These are phyloP conservation scores for Pantala flavescens DNA, from an alignment of 1,140 invertebrate genomes.

Conservation along the genomic window DNA sequence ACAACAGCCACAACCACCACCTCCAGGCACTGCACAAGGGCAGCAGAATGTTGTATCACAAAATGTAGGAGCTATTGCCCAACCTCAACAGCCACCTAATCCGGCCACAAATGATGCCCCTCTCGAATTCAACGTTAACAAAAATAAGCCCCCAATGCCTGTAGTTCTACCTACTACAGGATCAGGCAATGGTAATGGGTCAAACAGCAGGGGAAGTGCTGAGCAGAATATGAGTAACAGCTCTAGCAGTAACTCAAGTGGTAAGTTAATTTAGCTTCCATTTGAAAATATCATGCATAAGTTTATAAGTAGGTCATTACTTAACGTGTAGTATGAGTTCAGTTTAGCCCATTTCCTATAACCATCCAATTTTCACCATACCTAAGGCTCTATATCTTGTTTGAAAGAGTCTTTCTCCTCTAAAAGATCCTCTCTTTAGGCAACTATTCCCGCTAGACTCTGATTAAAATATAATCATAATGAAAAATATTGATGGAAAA, in stretches of 20 bases:
- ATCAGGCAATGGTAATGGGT: not conserved
- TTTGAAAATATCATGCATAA: too few relatives aligned
- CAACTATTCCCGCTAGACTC: too few relatives aligned
- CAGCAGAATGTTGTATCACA: not conserved
- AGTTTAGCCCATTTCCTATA: too few relatives aligned
- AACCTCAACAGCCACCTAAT: slow-evolving; percentile 16
- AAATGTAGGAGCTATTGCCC: not conserved
- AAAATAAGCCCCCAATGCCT: slow-evolving; percentile 48
- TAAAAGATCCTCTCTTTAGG: too few relatives aligned
- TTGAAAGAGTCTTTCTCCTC: too few relatives aligned
- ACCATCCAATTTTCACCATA: too few relatives aligned
- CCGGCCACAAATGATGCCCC: slow-evolving; percentile 56
- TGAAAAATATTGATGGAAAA: too few relatives aligned
- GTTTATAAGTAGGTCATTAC: too few relatives aligned
- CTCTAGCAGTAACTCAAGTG: not conserved
- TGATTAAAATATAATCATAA: too few relatives aligned
- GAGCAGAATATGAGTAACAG: not conserved
- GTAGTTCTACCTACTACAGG: slow-evolving; percentile 18
- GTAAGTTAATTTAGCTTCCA: not conserved
- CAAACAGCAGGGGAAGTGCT: not conserved
- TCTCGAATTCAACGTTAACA: slow-evolving; percentile 54
- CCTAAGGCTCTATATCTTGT: too few relatives aligned
- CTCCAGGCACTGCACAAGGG: not conserved
- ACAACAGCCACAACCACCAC: not conserved
- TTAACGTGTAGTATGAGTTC: too few relatives aligned